These are phyloP conservation scores for Zhuqinia jingwanae DNA, from an alignment of 2,888 invertebrate genomes.

Conservation along the genomic window DNA sequence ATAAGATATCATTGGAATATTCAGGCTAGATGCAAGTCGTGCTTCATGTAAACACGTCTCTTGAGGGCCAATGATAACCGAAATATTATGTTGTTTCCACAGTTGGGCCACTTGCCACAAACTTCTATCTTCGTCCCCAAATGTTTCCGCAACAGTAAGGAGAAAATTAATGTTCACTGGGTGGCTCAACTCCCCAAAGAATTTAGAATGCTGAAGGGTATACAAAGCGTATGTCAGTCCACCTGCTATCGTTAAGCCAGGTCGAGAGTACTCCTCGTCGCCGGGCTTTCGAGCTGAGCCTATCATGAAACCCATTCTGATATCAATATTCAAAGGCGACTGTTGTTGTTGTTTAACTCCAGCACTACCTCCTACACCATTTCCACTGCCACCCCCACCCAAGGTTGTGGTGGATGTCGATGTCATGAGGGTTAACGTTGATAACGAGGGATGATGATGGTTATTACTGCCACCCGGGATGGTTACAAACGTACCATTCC, in stretches of 20 bases:
- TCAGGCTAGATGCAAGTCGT: constrained; percentile 95
- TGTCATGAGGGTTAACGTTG: background rate
- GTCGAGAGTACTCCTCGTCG: constrained; percentile 88
- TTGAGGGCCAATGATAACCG: constrained; percentile 94
- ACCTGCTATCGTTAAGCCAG: constrained; percentile 88
- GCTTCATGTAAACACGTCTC: constrained; percentile 97
- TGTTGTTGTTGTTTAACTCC: background rate
- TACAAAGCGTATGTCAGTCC: constrained; percentile 93
- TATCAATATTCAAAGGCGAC: constrained; percentile 62
- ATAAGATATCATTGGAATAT: constrained; percentile 97
- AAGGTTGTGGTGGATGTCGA: background rate
- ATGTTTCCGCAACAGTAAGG: constrained; percentile 90
- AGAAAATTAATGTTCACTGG: constrained; percentile 73
- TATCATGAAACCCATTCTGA: constrained; percentile 88
- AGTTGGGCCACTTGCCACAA: constrained; percentile 92
- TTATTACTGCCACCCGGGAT: constrained; percentile 54
- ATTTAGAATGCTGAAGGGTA: constrained; percentile 84
- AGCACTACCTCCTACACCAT: background rate
- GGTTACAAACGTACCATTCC: constrained; percentile 59
- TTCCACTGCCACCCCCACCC: background rate
- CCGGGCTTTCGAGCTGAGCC: constrained; percentile 90
- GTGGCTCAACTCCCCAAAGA: constrained; percentile 77
- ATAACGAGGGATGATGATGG: constrained; percentile 30
- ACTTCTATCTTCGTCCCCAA: constrained; percentile 92
- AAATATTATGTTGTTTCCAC: constrained; percentile 89